Evolutionary conservation across 2,113 vertebrate genomes (phyloP).

Genomic region (Eubucco bourcierii): DNA sequence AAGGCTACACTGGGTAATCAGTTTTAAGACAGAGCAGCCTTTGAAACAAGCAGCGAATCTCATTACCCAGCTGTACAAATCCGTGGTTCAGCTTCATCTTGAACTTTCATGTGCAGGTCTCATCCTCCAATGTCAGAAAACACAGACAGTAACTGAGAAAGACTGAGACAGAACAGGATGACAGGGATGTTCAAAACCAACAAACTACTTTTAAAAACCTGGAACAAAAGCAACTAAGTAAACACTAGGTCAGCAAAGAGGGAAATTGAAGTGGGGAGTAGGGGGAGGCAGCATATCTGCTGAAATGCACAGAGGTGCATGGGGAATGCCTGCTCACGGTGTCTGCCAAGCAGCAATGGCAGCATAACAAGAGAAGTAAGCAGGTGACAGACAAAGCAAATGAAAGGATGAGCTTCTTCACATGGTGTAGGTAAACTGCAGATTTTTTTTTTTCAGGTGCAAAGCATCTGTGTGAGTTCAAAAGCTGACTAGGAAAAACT

Average conservation of each 20-base stretch:
- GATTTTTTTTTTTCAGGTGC: neutral
- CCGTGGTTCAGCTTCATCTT: neutral
- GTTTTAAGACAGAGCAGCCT: slow-evolving; percentile 24
- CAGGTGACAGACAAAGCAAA: neutral
- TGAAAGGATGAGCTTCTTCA: neutral
- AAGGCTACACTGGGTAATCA: slow-evolving; percentile 3
- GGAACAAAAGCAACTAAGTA: neutral
- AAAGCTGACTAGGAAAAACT: neutral
- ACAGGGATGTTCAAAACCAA: neutral
- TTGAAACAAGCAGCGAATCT: slow-evolving; percentile 34
- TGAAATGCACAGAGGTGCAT: neutral
- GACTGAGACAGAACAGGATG: neutral
- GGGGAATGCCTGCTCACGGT: neutral
- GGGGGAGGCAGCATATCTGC: neutral
- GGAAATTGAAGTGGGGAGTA: neutral
- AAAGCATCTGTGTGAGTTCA: neutral
- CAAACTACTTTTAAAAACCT: neutral
- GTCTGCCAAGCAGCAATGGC: neutral
- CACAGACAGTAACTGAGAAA: neutral
- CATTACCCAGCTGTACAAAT: slow-evolving; percentile 8
- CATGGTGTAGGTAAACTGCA: neutral
- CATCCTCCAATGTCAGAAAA: neutral
- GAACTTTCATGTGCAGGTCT: neutral
- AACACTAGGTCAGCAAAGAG: neutral
- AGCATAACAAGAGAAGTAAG: neutral